These are phyloP conservation scores for Hypselothyrea guttata DNA, from an alignment of 2,888 invertebrate genomes.

Conservation along the genomic window DNA sequence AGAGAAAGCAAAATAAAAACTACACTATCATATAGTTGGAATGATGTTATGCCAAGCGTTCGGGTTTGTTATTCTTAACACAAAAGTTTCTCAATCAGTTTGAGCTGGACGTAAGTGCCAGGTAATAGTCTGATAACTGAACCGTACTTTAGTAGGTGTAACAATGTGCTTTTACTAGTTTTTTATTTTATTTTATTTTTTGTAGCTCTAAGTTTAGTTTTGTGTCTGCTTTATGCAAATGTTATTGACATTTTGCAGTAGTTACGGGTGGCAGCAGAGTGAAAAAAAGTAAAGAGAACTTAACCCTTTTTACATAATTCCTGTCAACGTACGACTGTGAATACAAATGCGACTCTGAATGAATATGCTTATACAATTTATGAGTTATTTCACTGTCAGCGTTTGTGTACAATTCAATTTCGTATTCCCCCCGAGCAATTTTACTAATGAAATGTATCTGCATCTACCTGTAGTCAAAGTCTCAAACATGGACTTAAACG, in stretches of 20 bases:
- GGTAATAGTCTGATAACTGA: conserved; percentile 36
- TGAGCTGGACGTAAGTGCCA: conserved; percentile 19
- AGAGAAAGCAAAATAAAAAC: not conserved
- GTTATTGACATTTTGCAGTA: conserved; percentile 36
- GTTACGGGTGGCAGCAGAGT: conserved; percentile 1
- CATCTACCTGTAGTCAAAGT: conserved; percentile 11
- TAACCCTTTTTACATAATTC: conserved; percentile 31
- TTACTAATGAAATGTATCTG: conserved; percentile 44
- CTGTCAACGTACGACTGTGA: conserved; percentile 12
- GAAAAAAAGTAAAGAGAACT: too few species aligned
- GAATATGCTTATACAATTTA: conserved; percentile 39
- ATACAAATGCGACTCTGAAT: not conserved
- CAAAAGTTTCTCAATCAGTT: conserved; percentile 28
- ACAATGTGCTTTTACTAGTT: too few species aligned
- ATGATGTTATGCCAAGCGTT: conserved; percentile 28
- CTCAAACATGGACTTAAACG: conserved; percentile 9
- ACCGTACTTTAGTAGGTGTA: conserved; percentile 20
- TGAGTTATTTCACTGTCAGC: conserved; percentile 21
- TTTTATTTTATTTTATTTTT: not conserved
- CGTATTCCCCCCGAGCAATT: conserved; percentile 27
- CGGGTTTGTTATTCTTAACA: conserved; percentile 26
- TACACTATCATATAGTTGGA: conserved; percentile 6
- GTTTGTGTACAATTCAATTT: conserved; percentile 33
- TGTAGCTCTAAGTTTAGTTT: conserved; percentile 34
- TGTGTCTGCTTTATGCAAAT: conserved; percentile 42